A percentile compares a stretch with the other conserved stretches of the same genome.
phyloP scores from a whole-genome alignment of 2,888 invertebrate species.

The Drosophila kanekoi region DNA sequence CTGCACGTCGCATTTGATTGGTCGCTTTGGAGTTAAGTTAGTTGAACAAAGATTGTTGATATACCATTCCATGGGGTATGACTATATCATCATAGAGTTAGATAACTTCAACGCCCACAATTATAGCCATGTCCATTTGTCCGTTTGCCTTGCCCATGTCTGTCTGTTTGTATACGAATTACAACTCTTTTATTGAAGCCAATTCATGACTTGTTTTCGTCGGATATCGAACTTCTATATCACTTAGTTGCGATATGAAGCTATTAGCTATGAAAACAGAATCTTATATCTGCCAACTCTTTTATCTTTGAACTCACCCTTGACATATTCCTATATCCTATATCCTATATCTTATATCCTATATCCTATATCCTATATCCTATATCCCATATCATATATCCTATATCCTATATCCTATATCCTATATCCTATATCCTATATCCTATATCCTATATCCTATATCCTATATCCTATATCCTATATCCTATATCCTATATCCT shows the following conservation, averaged over 20 bases:
- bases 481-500: not conserved
- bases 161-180: no score
- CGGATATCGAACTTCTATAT: not conserved
- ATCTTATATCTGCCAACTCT: no score
- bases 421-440: not conserved
- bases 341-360: not conserved
- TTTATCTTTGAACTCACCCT: no score
- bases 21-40: conserved; percentile 23
- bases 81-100: not conserved
- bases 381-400: no score
- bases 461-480: not conserved
- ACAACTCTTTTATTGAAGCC: no score
- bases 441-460: not conserved
- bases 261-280: no score
- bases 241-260: not conserved
- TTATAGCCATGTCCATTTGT: no score
- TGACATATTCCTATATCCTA: not conserved
- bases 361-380: not conserved
- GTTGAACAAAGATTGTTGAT: conserved; percentile 9
- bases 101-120: no score
- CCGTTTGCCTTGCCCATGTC: no score
- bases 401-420: not conserved
- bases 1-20: conserved; percentile 29
- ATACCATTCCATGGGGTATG: not conserved
- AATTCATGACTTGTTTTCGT: no score